Evolutionary conservation across 2,113 vertebrate species (phyloP).

Genomic region (Grammomys surdaster): DNA sequence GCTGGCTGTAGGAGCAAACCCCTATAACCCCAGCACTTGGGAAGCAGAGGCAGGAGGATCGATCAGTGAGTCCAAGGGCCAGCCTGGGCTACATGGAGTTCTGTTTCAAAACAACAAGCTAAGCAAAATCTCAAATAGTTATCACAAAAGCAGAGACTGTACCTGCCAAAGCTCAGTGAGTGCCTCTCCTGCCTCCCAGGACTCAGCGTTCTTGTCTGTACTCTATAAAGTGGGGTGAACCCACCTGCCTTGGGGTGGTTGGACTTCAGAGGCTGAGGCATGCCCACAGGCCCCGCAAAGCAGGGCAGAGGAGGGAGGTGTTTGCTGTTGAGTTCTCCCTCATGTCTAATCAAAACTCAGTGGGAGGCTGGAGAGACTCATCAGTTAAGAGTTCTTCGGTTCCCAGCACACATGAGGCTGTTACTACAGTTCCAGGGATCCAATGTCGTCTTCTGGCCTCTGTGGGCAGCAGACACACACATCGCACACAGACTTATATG

Average conservation of each 20-base stretch:
- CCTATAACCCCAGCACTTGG: neutral
- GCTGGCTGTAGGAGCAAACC: neutral
- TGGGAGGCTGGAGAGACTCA: neutral
- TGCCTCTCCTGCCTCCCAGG: neutral
- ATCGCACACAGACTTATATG: neutral
- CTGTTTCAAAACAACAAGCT: neutral
- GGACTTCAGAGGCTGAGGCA: neutral
- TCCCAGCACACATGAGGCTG: neutral
- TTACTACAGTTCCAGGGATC: neutral
- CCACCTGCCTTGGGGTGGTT: neutral
- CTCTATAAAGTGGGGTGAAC: neutral
- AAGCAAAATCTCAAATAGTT: neutral
- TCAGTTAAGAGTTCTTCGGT: neutral
- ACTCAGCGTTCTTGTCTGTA: slow-evolving; percentile 14
- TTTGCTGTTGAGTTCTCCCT: neutral
- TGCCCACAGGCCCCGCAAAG: neutral
- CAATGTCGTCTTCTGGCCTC: neutral
- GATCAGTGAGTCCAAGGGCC: neutral
- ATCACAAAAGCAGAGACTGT: neutral
- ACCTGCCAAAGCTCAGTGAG: neutral
- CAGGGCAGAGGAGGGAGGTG: neutral
- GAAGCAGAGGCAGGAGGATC: neutral
- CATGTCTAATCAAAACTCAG: neutral
- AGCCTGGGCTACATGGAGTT: neutral
- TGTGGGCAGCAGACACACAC: neutral